Base-by-base conservation (phyloP, 2,888 invertebrate genomes). In the Orthonychiurus folsomi region DNA sequence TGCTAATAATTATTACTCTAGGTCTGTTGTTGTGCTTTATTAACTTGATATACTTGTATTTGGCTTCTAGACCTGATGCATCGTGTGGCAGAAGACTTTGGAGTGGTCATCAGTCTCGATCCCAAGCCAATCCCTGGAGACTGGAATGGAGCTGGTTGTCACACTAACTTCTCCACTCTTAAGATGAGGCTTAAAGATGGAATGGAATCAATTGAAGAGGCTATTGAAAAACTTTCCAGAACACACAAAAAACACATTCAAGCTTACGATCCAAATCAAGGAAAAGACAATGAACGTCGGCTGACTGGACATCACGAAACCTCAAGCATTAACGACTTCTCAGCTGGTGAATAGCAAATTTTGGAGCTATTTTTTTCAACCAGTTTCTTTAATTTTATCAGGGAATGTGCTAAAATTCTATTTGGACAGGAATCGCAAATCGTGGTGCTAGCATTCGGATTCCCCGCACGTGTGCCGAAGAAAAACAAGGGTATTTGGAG, bases 161-260 rank as follows among this genome's bases (percentile, higher is more conserved):
- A 97, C 76, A 90, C 90, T 63, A 97, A 97, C 80, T 95, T 93
- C 81, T 94, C 94, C 12, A 97, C 96, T 0, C 85, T 87, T 75
- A 81, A 82, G 55, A 96, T 96, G 96, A 82, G 96, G 59, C 85
- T 87, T 56, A 86, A 88, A 3, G 89, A 88, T 70, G 91, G 93
- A 69, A 90, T 93, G 3, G 50, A 28, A 1, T 28, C 27, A 5
- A 64, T 66, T 56, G 64, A 65, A 60, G 55, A 56, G 47, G 64
- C 64, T 9, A 67, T 67, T 52, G 63, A 59, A 56, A 64, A 56
- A 53, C 21, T 65, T 15, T n/a, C 61, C 15, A 56, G 26, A 50
- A 20, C 18, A 23, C 65, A 65, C 52, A 21, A 25, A 23, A 50
- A 57, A 21, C 65, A 65, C 52, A 65, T 65, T 24, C 15, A 48